These are phyloP conservation scores for Yoshiicerus persimilis DNA, from an alignment of 1,140 invertebrate species.

Conservation along the genomic window DNA sequence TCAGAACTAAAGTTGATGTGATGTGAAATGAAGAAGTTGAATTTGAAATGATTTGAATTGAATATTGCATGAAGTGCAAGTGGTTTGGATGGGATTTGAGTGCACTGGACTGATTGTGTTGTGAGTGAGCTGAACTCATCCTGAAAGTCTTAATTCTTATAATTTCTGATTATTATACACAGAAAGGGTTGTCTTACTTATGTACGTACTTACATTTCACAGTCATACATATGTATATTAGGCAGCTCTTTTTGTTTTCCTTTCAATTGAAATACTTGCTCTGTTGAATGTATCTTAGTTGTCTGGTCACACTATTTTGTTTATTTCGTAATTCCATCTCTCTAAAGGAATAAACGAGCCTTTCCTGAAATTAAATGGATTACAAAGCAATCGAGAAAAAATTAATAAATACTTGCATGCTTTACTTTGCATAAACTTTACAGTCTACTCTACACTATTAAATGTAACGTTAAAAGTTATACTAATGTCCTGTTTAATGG, in stretches of 20 bases:
- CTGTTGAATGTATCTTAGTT: not conserved
- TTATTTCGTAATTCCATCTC: not conserved
- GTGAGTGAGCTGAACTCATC: not conserved
- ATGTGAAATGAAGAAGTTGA: conserved; percentile 13
- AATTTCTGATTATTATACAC: conserved; percentile 18
- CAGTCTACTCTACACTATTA: not conserved
- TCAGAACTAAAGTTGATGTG: not conserved
- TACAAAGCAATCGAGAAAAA: not conserved
- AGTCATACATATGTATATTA: not conserved
- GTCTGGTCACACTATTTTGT: not conserved
- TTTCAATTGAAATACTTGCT: not conserved
- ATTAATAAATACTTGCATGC: conserved; percentile 1
- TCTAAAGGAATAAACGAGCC: not conserved
- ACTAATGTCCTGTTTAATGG: conserved; percentile 10
- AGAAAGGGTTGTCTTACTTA: not conserved
- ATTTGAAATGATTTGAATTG: conserved; percentile 3
- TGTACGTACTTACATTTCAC: not conserved
- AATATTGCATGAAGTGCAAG: not conserved
- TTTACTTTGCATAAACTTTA: not conserved
- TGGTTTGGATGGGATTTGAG: not conserved
- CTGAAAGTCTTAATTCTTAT: conserved; percentile 4
- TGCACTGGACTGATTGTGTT: not conserved
- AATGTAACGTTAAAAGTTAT: not conserved
- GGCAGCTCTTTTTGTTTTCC: not conserved
- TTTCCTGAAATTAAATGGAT: not conserved